Percentiles rank a stretch among this genome's conserved stretches.
These are phyloP conservation scores for Oscarella lobularis DNA, from an alignment of 37 sponge, comb jelly and placozoan species.

Conservation along the genomic window DNA sequence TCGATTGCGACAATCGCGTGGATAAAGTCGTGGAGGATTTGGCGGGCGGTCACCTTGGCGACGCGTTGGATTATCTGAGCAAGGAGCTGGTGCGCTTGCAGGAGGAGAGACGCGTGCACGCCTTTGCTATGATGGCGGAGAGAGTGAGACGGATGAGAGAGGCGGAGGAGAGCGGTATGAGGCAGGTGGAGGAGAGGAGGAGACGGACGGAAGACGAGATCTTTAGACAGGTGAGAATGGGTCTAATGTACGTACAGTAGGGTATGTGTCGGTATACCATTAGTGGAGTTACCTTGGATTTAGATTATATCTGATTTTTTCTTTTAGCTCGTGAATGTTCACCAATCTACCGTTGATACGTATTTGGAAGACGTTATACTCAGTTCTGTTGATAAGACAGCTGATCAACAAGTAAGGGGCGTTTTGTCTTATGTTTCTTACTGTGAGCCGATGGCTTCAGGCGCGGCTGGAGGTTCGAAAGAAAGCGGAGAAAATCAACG, in stretches of 20 bases:
- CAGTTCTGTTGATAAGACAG: constrained; percentile 48
- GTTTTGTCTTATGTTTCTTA: no score
- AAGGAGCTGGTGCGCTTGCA: constrained; percentile 83
- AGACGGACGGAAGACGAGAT: constrained; percentile 82
- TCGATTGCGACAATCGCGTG: constrained; percentile 23
- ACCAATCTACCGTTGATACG: constrained; percentile 74
- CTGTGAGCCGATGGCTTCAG: no score
- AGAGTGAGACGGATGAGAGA: constrained; percentile 80
- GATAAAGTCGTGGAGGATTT: constrained; percentile 35
- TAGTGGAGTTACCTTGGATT: no score
- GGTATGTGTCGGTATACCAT: no score
- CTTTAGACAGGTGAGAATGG: constrained; percentile 68
- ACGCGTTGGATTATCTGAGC: constrained; percentile 82
- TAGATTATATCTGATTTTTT: not conserved
- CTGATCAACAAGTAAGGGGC: constrained; percentile 71
- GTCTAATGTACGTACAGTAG: no score
- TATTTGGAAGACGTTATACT: constrained; percentile 91
- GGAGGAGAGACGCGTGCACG: constrained; percentile 82
- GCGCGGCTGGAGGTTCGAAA: constrained; percentile 66
- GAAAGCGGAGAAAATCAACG: constrained; percentile 70
- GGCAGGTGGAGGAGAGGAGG: constrained; percentile 86
- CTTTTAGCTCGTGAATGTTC: constrained; percentile 39
- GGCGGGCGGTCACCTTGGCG: constrained; percentile 52
- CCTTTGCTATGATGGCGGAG: constrained; percentile 84
- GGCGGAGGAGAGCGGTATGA: constrained; percentile 93